phyloP scores from a whole-genome alignment of 37 sponge, comb jelly and placozoan species.

The Tethya wilhelma region DNA sequence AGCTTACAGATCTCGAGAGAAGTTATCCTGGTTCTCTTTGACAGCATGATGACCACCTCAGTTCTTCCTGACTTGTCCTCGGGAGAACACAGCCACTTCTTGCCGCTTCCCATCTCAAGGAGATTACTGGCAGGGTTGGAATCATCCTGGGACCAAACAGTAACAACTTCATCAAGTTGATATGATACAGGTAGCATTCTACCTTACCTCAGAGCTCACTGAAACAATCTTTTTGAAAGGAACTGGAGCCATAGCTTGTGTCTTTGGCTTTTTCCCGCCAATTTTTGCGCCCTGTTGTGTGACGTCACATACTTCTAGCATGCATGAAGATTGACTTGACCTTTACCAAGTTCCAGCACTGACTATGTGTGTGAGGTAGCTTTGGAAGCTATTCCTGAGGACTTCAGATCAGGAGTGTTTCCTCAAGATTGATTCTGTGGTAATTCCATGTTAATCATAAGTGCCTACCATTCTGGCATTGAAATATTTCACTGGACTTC shows the following conservation, averaged over 20 bases:
- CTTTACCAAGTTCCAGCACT: too few relatives aligned
- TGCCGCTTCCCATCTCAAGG: constrained; percentile 21
- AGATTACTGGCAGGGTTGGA: constrained; percentile 39
- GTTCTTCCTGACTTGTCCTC: constrained; percentile 25
- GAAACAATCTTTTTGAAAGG: constrained; percentile 44
- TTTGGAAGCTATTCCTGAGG: too few relatives aligned
- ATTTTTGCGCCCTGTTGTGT: background rate
- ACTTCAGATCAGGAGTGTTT: too few relatives aligned
- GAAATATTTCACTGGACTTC: too few relatives aligned
- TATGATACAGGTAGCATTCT: background rate
- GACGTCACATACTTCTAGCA: background rate
- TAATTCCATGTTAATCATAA: too few relatives aligned
- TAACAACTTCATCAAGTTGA: background rate
- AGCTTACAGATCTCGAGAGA: constrained; percentile 45
- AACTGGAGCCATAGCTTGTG: constrained; percentile 52
- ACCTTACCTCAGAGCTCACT: constrained; percentile 63
- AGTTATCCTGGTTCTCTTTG: constrained; percentile 38
- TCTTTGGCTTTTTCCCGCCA: constrained; percentile 15
- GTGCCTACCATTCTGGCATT: too few relatives aligned
- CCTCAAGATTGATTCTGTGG: too few relatives aligned
- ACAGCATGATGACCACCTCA: constrained; percentile 48
- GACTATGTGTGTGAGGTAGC: too few relatives aligned
- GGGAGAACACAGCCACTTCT: constrained; percentile 56
- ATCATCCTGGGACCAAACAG: constrained; percentile 30
- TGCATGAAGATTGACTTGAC: too few relatives aligned